Base-by-base conservation (phyloP, 2,113 vertebrate genomes). In the Sinosuthora webbiana region DNA sequence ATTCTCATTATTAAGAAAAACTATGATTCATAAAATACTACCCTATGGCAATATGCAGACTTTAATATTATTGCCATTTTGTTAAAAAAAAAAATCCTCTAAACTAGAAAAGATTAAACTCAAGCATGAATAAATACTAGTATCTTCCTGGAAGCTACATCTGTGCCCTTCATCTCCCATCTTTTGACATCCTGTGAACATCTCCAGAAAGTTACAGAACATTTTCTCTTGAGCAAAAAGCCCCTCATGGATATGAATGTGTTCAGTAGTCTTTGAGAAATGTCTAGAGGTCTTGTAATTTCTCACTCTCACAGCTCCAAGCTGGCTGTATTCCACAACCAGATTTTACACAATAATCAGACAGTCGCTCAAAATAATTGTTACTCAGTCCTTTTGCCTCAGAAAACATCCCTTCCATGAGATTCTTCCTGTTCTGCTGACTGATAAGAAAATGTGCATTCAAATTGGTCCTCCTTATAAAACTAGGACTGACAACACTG, bases 31-130 rank as follows among this genome's bases (percentile, higher is more conserved):
- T 97, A 93, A 97, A 96, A 69, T 73, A 45, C 57, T 91, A 90
- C 65, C 96, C 92, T 37, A 82, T 86, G 95, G 89, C 96, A 97
- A 96, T 88, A 95, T 19, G 17, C 68, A 93, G 90, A 83, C 47
- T 91, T 95, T 65, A 96, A 92, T 96, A 98, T 97, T 97, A 97
- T 98, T 95, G 69, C 52, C 44, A 84, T 94, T 96, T 89, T 96
- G 96, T 95, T 94, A n/a, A n/a, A 90, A 89, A 81, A 91, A 95
- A 95, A 89, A 94, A 24, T 30, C 53, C 60, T 95, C 84, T 92
- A 95, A 95, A 89, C 25, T 91, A 91, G 81, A 78, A 96, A 95
- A 97, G 76, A 97, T 97, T 97, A 97, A 97, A 97, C 95, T 97
- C 64, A 87, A 94, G 88, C 93, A 96, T 93, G 91, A 97, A 94